Percentiles rank a stretch among this genome's conserved stretches.
phyloP scores from a whole-genome alignment of 92 coral and sea anemone species.

The Parazoanthus atlanticus region DNA sequence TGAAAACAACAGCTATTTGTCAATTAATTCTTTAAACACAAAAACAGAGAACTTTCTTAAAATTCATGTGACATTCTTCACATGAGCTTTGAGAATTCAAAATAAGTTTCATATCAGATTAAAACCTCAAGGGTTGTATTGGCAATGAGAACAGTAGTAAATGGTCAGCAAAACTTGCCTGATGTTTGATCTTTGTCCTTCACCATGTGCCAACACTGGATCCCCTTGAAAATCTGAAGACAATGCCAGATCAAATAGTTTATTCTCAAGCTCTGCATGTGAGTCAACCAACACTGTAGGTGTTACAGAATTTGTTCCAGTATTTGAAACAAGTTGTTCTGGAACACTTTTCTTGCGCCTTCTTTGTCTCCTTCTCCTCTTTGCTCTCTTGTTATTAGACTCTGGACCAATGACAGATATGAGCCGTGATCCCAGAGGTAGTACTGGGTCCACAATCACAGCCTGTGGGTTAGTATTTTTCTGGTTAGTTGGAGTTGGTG shows the following conservation, averaged over 20 bases:
- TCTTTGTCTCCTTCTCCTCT: constrained; percentile 43
- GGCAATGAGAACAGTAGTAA: not conserved
- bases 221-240: constrained; percentile 33
- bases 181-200: not conserved
- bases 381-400: constrained; percentile 33
- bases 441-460: not conserved
- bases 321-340: constrained; percentile 17
- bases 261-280: constrained; percentile 65
- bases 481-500: not conserved
- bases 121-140: not conserved
- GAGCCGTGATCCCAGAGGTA: not conserved
- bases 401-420: constrained; percentile 10
- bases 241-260: constrained; percentile 56
- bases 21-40: no score
- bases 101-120: no score
- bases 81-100: no score
- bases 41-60: no score
- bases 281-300: constrained; percentile 55
- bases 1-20: no score
- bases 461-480: not conserved
- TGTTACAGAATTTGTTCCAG: not conserved
- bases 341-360: constrained; percentile 30
- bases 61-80: no score
- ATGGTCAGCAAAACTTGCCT: constrained; percentile 7
- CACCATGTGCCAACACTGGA: not conserved